Percentiles rank a stretch among this genome's conserved stretches.
phyloP scores from a whole-genome alignment of 2,888 invertebrate genomes.

The Helobdella robusta region DNA sequence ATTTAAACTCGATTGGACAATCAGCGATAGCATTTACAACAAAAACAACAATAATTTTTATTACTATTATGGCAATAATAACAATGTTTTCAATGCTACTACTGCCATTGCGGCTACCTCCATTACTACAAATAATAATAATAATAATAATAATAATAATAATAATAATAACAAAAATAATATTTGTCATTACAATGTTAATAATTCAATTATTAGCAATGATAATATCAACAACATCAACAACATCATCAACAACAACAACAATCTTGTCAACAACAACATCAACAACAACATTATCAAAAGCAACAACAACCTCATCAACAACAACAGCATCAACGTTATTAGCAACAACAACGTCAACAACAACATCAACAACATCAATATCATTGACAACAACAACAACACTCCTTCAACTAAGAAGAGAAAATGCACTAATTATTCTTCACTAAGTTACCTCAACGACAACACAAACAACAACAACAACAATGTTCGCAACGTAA shows the following conservation, averaged over 20 bases:
- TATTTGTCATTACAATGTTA: not conserved
- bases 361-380: not conserved
- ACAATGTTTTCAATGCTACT: no score
- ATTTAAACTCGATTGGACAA: no score
- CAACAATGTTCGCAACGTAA: no score
- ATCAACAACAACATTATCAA: not conserved
- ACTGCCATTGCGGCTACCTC: no score
- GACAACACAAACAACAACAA: no score
- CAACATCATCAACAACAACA: not conserved
- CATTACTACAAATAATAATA: constrained; percentile 2
- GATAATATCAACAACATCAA: not conserved
- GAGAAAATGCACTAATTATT: no score
- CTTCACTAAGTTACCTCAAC: no score
- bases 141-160: constrained; percentile 1
- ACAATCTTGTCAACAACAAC: not conserved
- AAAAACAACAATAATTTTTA: no score
- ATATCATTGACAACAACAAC: not conserved
- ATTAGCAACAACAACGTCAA: not conserved
- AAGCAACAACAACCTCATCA: not conserved
- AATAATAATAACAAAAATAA: not conserved
- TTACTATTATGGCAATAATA: no score
- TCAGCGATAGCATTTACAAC: no score
- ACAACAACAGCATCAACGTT: not conserved
- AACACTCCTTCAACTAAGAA: no score
- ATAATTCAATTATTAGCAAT: not conserved